Evolutionary conservation across 2,888 invertebrate genomes (phyloP), one percentile per base, ranked within the genome.

Genomic region (Crematogaster levior): DNA sequence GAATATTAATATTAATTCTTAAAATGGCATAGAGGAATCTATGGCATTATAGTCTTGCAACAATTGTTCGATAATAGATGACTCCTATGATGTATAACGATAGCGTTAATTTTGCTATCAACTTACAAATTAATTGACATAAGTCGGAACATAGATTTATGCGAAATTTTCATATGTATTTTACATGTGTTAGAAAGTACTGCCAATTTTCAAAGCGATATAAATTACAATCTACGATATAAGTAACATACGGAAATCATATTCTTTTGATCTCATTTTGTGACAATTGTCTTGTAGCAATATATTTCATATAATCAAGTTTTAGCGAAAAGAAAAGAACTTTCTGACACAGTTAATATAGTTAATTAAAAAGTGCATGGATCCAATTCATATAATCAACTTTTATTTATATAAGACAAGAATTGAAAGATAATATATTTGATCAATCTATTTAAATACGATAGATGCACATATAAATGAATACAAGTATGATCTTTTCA

Each of bases 21-120:
- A 18, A 43, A 12, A 34, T 53, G 21, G 15, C 56, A 43, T 43
- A 40, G 34, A 40, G n/a, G n/a, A n/a, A n/a, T n/a, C n/a, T n/a
- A 77, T 34, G 3, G 34, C 34, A 79, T 27, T 56, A 24, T 40
- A 10, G n/a, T 75, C 34, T 43, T 56, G 5, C 24, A 68, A 70
- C 77, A 70, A 75, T 75, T 79, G 56, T 79, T 79, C 56, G 56
- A 79, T 77, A 77, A 70, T 53, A 56, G 15, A 21, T 70, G 34
- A 30, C 18, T n/a, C 10, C 18, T 51, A 51, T 51, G 2, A 56
- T 43, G n/a, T 40, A 21, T 24, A 77, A 53, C 2, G 24, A 53
- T 40, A 68, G 43, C 12, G 7, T 68, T 24, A 27, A 70, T 70
- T 70, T 70, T 70, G 2, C 30, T 77, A 68, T 77, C 56, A 34